These are phyloP conservation scores for Philonicus albiceps DNA, from an alignment of 2,888 invertebrate genomes.

Conservation along the genomic window DNA sequence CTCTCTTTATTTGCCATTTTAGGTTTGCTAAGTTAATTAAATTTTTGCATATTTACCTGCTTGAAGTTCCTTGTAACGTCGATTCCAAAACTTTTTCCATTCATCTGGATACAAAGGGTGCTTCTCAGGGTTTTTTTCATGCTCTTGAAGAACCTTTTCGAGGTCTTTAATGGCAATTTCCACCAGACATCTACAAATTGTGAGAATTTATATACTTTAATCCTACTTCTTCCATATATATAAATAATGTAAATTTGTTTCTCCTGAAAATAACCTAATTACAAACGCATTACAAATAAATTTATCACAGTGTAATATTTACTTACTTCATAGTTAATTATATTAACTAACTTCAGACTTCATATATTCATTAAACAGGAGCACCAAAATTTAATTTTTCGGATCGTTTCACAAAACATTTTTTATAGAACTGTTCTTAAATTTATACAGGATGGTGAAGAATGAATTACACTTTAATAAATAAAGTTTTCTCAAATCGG, in stretches of 20 bases:
- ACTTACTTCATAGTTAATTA: neutral
- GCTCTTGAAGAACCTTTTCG: conserved; percentile 73
- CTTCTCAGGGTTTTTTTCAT: conserved; percentile 86
- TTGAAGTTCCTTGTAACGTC: conserved; percentile 80
- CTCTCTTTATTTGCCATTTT: neutral
- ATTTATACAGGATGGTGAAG: neutral
- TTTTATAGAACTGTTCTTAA: neutral
- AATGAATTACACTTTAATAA: neutral
- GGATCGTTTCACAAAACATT: neutral
- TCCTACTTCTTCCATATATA: neutral
- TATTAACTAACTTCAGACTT: neutral
- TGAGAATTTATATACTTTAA: neutral
- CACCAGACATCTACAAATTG: conserved; percentile 55
- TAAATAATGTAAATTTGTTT: neutral
- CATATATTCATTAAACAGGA: neutral
- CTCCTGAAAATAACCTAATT: neutral
- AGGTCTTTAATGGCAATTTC: conserved; percentile 64
- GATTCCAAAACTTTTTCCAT: conserved; percentile 91
- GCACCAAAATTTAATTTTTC: neutral
- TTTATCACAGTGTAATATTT: neutral
- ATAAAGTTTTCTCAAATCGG: neutral
- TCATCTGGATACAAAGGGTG: conserved; percentile 88
- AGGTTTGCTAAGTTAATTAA: neutral
- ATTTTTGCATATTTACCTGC: conserved; percentile 59
- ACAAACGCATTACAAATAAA: neutral